These are phyloP conservation scores for Tarsius wallacei DNA, from an alignment of 2,797 vertebrate species.

Conservation along the genomic window DNA sequence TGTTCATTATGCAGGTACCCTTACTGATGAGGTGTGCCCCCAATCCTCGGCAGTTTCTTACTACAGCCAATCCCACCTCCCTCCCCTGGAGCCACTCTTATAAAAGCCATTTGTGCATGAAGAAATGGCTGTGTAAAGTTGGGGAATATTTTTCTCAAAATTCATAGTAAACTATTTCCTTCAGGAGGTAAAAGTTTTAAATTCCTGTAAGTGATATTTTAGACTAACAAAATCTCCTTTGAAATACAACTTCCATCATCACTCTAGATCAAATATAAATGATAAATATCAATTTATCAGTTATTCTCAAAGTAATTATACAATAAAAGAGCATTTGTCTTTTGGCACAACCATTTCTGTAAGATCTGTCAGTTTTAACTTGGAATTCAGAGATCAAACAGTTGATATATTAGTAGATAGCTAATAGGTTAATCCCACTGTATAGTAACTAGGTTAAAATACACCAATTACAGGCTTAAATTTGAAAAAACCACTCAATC, in stretches of 20 bases:
- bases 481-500: conserved; percentile 54
- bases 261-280: conserved; percentile 29
- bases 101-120: conserved; percentile 22
- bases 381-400: conserved; percentile 47
- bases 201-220: conserved; percentile 35
- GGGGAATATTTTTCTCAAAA: not conserved
- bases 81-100: not conserved
- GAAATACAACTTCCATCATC: conserved; percentile 2
- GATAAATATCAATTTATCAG: not conserved
- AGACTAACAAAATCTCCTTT: conserved; percentile 2
- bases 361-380: conserved; percentile 9
- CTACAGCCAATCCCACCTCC: too few species aligned
- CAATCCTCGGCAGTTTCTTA: too few species aligned
- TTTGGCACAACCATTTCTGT: conserved; percentile 27
- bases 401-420: not conserved
- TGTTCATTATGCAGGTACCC: too few species aligned
- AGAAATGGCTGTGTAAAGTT: not conserved
- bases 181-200: conserved; percentile 23
- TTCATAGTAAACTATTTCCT: conserved; percentile 35
- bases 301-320: conserved; percentile 33
- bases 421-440: not conserved
- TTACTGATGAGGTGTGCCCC: too few species aligned
- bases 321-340: not conserved
- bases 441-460: not conserved
- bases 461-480: conserved; percentile 47